Evolutionary conservation across 2,113 vertebrate species (phyloP).

Genomic region (Myotis lucifugus): DNA sequence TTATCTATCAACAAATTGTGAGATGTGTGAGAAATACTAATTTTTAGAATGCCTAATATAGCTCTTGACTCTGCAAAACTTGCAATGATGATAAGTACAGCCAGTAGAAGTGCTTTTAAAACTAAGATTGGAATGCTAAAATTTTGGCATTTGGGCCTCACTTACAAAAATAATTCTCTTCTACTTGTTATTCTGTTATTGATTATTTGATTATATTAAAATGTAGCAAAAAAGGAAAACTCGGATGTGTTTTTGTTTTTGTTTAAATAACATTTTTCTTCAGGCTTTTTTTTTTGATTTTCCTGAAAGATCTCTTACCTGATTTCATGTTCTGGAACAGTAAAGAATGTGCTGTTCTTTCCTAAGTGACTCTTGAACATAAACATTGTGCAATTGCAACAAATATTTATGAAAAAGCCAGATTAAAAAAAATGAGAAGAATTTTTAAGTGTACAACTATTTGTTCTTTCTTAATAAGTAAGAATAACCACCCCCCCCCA

Average conservation of each 20-base stretch:
- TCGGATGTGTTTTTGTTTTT: background rate
- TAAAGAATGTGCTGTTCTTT: conserved; percentile 74
- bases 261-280: conserved; percentile 16
- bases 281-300: background rate
- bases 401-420: conserved; percentile 71
- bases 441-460: conserved; percentile 58
- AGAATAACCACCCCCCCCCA: background rate
- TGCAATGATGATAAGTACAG: background rate
- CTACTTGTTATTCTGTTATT: background rate
- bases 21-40: conserved; percentile 13
- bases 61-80: background rate
- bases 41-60: background rate
- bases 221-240: conserved; percentile 21
- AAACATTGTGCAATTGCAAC: conserved; percentile 75
- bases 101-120: background rate
- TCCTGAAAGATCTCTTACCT: conserved; percentile 60
- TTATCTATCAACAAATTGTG: background rate
- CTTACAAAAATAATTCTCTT: background rate
- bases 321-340: conserved; percentile 62
- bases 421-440: conserved; percentile 53
- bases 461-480: conserved; percentile 58
- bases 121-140: background rate
- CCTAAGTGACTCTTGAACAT: conserved; percentile 70
- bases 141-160: background rate
- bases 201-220: conserved; percentile 49